Evolutionary conservation across 2,113 vertebrate species (phyloP), one percentile per base, ranked within the genome.

Genomic region (Potamarius usumacintae): DNA sequence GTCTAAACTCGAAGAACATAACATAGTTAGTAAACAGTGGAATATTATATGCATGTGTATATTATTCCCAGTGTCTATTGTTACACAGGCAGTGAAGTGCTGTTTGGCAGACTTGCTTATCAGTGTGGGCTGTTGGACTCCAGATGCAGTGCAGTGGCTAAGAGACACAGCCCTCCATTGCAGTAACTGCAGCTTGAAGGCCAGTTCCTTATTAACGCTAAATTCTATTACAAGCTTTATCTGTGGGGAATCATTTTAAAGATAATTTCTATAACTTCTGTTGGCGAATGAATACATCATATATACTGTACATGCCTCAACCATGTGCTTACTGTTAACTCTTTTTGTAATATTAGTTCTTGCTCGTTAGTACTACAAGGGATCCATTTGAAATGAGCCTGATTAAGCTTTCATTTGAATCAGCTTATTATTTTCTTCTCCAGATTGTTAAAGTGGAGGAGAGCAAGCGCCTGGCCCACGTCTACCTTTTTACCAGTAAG

Each of bases 151-250:
- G 48, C 96, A 98, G 88, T 97, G 97, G 96, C 94, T 99, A 60
- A 96, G 97, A 94, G 97, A 98, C 88, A 95, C 96, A 84, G 97
- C 97, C 80, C 92, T 97, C 83, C 97, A 96, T 91, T 96, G 95
- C 93, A 94, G 95, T 0, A 96, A 98, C 91, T 99, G 97, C 86
- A 97, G 96, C 93, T 96, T 99, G 93, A 99, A 97, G 97, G 98
- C 97, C 48, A 89, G 90, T 88, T 20, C 72, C 71, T 60, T 84
- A 48, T 58, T 34, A 67, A 48, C 79, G 48, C 22, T 85, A 20
- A 1, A 67, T 83, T 2, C 58, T 7, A 34, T 67, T 65, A 34
- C 2, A 62, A 85, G 57, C 7, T 30, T 53, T 77, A 50, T 7
- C 5, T 18, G 20, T 74, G 57, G 34, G 15, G n/a, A 50, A 62